Evolutionary conservation across 2,888 invertebrate genomes (phyloP).

Genomic region (Helleia helle): DNA sequence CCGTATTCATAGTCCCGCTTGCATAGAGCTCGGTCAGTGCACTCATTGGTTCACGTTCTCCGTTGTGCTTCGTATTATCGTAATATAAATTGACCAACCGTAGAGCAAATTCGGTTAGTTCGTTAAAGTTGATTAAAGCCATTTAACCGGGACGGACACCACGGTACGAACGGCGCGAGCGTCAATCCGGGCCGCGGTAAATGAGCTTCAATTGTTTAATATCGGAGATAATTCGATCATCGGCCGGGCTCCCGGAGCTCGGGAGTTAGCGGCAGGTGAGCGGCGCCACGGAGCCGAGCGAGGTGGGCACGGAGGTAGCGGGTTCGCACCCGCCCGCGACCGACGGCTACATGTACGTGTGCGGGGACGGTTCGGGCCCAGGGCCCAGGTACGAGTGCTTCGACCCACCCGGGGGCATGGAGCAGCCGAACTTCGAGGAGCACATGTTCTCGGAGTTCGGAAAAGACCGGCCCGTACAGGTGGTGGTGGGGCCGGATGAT

Average conservation of each 20-base stretch:
- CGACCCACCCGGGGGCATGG: conserved; percentile 71
- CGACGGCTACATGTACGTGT: conserved; percentile 67
- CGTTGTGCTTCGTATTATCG: conserved; percentile 55
- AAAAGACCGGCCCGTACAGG: conserved; percentile 66
- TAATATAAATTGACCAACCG: conserved; percentile 76
- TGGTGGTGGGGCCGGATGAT: conserved; percentile 67
- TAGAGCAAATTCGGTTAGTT: conserved; percentile 72
- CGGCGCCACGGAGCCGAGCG: conserved; percentile 63
- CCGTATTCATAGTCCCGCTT: conserved; percentile 30
- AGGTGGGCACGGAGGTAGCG: conserved; percentile 62
- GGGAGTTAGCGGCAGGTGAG: conserved; percentile 33
- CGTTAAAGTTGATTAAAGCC: conserved; percentile 75
- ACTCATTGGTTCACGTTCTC: conserved; percentile 48
- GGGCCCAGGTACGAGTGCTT: conserved; percentile 58
- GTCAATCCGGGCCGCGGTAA: conserved; percentile 58
- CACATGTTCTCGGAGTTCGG: conserved; percentile 86
- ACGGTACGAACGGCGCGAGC: conserved; percentile 66
- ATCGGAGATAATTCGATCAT: conserved; percentile 44
- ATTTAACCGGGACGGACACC: conserved; percentile 70
- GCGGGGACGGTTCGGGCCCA: conserved; percentile 44
- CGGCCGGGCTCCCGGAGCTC: conserved; percentile 31
- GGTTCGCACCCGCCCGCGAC: conserved; percentile 61
- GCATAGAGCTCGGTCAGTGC: conserved; percentile 31
- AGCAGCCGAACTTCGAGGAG: conserved; percentile 82
- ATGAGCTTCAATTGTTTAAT: conserved; percentile 70